These are phyloP conservation scores for Rattus rattus DNA, from an alignment of 2,113 vertebrate species.

Conservation along the genomic window DNA sequence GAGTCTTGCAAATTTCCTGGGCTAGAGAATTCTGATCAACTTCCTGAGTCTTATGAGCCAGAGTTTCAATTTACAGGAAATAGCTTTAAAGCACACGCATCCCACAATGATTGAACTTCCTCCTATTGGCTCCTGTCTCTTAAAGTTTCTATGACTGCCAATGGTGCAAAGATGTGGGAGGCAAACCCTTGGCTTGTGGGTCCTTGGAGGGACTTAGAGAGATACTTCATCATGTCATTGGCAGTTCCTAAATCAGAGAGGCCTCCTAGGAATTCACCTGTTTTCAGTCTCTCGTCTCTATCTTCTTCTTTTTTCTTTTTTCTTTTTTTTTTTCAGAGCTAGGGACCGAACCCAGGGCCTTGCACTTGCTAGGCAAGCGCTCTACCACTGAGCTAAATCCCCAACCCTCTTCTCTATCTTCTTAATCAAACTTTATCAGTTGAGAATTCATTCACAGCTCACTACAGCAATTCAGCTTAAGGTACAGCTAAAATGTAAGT, in stretches of 20 bases:
- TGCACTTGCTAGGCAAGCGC: too few species aligned
- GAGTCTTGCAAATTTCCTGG: neutral
- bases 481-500: neutral
- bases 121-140: neutral
- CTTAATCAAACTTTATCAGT: neutral
- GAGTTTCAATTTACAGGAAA: neutral
- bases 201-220: neutral
- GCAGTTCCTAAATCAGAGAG: neutral
- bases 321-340: too few species aligned
- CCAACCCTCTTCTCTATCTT: neutral
- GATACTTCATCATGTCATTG: neutral
- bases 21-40: neutral
- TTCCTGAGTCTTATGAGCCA: neutral
- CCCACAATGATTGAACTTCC: neutral
- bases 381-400: too few species aligned
- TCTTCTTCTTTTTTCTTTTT: too few species aligned
- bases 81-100: neutral
- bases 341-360: too few species aligned
- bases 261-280: neutral
- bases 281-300: neutral
- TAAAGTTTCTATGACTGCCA: neutral
- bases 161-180: neutral
- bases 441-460: neutral
- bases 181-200: neutral
- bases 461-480: neutral